Evolutionary conservation across 2,888 invertebrate species (phyloP).

Genomic region (Ormyrus thymus): DNA sequence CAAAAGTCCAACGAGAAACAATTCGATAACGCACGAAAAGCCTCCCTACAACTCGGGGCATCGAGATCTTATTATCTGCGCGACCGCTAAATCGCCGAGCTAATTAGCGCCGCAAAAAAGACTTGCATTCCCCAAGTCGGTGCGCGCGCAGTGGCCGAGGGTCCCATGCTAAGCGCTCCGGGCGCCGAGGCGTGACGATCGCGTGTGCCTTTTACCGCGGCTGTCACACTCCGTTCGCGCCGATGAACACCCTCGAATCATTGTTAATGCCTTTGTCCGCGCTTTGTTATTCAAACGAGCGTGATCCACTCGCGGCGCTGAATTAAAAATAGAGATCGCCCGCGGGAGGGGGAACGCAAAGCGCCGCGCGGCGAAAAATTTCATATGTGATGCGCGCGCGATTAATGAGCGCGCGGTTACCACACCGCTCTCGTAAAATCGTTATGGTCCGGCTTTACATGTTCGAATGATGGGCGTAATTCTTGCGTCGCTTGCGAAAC

Average conservation of each 20-base stretch:
- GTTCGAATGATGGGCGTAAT: constrained; percentile 5
- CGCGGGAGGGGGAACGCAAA: constrained; percentile 10
- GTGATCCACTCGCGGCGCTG: constrained; percentile 16
- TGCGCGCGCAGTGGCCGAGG: neutral
- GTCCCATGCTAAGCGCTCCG: no score
- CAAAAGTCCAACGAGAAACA: constrained; percentile 42
- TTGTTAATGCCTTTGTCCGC: constrained; percentile 56
- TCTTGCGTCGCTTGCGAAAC: constrained; percentile 14
- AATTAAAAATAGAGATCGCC: constrained; percentile 41
- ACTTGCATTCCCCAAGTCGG: constrained; percentile 23
- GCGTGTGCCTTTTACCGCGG: constrained; percentile 51
- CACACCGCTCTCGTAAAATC: constrained; percentile 30
- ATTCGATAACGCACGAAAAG: no score
- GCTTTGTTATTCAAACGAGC: constrained; percentile 51
- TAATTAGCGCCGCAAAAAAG: constrained; percentile 32
- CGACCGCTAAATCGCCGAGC: constrained; percentile 1
- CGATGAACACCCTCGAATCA: constrained; percentile 51
- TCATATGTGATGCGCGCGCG: neutral
- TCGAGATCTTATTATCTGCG: no score
- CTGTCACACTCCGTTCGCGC: constrained; percentile 48
- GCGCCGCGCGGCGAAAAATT: constrained; percentile 1
- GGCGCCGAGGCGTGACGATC: constrained; percentile 50
- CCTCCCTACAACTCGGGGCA: no score
- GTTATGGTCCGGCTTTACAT: constrained; percentile 1
- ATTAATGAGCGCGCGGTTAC: constrained; percentile 23